phyloP scores from a whole-genome alignment of 2,113 vertebrate species.

The Heteronetta atricapilla region DNA sequence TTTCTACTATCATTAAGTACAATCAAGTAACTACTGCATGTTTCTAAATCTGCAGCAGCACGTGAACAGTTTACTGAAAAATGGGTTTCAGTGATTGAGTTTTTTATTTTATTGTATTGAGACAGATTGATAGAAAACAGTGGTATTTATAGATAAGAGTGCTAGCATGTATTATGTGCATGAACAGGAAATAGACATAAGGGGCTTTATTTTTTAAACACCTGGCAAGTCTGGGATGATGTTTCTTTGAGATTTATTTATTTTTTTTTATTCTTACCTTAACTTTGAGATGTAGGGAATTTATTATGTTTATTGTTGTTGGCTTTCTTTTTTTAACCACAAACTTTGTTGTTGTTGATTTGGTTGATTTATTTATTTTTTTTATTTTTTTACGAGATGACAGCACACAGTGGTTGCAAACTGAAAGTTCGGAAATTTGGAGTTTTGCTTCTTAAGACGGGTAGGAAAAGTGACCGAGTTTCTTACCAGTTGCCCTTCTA shows the following conservation, averaged over 20 bases:
- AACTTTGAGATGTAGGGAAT: not conserved
- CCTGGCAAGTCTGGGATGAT: not conserved
- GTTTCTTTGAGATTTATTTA: not conserved
- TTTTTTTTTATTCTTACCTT: not conserved
- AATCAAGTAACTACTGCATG: not conserved
- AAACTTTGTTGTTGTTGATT: too few species aligned
- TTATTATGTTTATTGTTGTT: not conserved
- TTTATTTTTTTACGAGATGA: not conserved
- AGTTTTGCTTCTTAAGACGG: not conserved
- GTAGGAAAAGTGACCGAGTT: not conserved
- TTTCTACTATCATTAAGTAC: slow-evolving; percentile 49
- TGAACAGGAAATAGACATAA: not conserved
- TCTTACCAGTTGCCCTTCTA: not conserved
- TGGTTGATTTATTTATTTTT: not conserved
- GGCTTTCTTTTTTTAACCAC: not conserved
- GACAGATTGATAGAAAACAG: not conserved
- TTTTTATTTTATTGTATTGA: not conserved
- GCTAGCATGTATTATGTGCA: not conserved
- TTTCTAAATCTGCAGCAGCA: slow-evolving; percentile 17
- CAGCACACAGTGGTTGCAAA: not conserved
- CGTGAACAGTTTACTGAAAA: slow-evolving; percentile 34
- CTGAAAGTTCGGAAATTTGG: not conserved
- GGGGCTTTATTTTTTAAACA: not conserved
- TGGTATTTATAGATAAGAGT: slow-evolving; percentile 16
- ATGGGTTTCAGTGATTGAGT: not conserved